A percentile compares a stretch with the other conserved stretches of the same genome.
phyloP scores from a whole-genome alignment of 2,113 vertebrate species.

The Delphinus delphis region DNA sequence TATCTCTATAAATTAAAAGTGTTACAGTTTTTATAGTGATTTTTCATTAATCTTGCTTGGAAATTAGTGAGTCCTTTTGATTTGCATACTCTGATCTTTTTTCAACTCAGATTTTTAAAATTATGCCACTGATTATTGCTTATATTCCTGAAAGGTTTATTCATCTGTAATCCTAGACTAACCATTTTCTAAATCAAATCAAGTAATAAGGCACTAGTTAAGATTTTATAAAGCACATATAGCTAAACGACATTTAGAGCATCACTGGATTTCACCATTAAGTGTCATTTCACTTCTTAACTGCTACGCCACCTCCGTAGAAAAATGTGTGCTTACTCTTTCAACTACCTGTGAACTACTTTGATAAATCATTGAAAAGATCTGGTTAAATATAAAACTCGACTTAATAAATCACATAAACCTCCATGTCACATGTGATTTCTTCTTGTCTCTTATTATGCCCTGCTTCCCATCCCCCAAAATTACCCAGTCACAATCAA shows the following conservation, averaged over 20 bases:
- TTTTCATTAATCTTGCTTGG: neutral
- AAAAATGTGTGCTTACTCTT: slow-evolving; percentile 29
- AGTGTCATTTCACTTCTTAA: slow-evolving; percentile 35
- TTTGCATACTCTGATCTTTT: neutral
- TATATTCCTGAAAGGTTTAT: neutral
- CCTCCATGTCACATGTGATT: neutral
- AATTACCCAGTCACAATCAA: neutral
- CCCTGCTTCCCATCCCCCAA: neutral
- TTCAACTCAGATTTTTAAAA: neutral
- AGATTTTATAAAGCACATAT: neutral
- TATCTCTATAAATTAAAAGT: neutral
- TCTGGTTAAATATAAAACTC: neutral
- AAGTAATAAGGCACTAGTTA: neutral
- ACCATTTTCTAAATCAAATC: slow-evolving; percentile 1
- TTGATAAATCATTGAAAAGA: neutral
- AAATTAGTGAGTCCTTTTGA: neutral
- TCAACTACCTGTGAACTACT: neutral
- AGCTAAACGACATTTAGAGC: neutral
- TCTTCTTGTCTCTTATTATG: neutral
- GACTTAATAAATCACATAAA: neutral
- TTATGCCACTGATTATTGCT: neutral
- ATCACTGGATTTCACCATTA: slow-evolving; percentile 41
- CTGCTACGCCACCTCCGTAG: neutral
- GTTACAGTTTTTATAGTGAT: neutral
- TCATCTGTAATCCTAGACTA: neutral